phyloP scores from a whole-genome alignment of 2,113 vertebrate species.

The Gymnorhina tibicen region DNA sequence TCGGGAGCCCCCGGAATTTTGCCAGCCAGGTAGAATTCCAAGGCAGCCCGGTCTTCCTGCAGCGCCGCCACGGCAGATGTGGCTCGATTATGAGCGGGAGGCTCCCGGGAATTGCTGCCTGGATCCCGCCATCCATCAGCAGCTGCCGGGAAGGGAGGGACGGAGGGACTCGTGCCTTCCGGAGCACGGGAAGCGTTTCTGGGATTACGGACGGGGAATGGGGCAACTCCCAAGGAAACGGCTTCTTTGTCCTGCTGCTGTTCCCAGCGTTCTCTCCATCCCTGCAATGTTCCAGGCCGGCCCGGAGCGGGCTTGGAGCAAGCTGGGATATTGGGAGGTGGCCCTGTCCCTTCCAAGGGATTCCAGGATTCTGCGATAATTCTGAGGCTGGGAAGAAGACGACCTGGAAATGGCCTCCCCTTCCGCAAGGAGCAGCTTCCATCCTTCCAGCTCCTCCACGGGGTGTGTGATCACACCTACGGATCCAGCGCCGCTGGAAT shows the following conservation, averaged over 20 bases:
- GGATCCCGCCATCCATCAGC: conserved; percentile 61
- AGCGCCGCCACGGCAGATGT: conserved; percentile 70
- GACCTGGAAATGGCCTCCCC: background rate
- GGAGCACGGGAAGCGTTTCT: background rate
- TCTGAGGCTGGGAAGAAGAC: background rate
- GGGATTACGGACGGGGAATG: background rate
- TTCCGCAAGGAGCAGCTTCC: background rate
- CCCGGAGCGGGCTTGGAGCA: background rate
- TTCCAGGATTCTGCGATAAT: no score
- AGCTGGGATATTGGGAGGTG: background rate
- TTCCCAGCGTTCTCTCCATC: background rate
- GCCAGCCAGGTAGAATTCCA: background rate
- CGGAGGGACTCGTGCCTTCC: background rate
- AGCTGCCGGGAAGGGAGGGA: conserved; percentile 65
- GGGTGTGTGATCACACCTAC: rapidly evolving
- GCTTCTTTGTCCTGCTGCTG: background rate
- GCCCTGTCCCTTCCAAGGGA: background rate
- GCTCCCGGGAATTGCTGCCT: conserved; percentile 73
- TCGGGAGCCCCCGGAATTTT: background rate
- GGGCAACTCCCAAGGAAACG: rapidly evolving
- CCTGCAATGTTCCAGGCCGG: background rate
- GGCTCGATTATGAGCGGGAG: conserved; percentile 80
- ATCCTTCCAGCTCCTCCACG: background rate
- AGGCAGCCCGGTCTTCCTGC: background rate
- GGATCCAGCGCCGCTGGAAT: background rate